These are phyloP conservation scores for Prenolepis imparis DNA, from an alignment of 2,888 invertebrate species.

Conservation along the genomic window DNA sequence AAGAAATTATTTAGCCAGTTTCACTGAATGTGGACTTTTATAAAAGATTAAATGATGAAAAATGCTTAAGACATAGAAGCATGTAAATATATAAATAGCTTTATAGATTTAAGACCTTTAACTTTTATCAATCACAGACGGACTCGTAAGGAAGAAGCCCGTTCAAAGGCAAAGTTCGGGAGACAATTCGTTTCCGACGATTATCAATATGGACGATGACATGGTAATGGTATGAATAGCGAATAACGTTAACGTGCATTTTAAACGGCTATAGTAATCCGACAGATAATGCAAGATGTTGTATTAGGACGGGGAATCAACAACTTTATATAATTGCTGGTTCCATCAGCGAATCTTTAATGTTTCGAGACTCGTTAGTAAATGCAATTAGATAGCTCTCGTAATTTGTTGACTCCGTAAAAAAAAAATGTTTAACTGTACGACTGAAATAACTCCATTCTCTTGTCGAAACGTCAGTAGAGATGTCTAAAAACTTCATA, in stretches of 20 bases:
- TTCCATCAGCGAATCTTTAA: constrained; percentile 73
- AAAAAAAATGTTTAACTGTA: constrained; percentile 65
- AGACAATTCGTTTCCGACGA: constrained; percentile 84
- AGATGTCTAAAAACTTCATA: constrained; percentile 55
- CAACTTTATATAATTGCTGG: constrained; percentile 67
- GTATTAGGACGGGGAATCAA: constrained; percentile 70
- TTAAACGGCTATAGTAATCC: constrained; percentile 15
- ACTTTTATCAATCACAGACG: constrained; percentile 76
- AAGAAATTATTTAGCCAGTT: background rate
- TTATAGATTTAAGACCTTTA: constrained; percentile 52
- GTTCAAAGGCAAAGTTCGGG: constrained; percentile 85
- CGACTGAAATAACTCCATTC: constrained; percentile 48
- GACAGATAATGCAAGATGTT: constrained; percentile 55
- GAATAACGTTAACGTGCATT: constrained; percentile 52
- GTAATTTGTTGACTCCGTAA: constrained; percentile 78
- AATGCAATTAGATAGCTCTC: constrained; percentile 79
- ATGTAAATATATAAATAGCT: constrained; percentile 17
- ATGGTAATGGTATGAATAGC: constrained; percentile 86
- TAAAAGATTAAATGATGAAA: background rate
- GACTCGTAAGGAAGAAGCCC: constrained; percentile 83
- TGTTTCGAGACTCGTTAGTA: constrained; percentile 76
- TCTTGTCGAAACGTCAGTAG: constrained; percentile 45
- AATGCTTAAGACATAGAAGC: background rate
- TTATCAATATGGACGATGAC: constrained; percentile 84
- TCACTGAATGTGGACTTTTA: background rate